Conservation (phyloP, 2,888 invertebrate genomes). For the Chromoteleia sp. region DNA sequence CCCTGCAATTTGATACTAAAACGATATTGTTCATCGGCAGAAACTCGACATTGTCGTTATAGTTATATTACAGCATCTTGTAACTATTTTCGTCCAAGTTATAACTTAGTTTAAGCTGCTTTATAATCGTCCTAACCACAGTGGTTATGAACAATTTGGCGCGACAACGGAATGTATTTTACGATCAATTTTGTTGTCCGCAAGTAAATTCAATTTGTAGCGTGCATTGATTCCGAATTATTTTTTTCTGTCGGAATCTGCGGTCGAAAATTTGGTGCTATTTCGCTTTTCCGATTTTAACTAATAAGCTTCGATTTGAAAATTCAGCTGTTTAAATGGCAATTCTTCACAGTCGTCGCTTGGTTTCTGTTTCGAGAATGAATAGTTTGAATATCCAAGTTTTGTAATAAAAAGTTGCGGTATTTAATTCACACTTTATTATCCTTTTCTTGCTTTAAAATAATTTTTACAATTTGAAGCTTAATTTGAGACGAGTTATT, state of each 20-base stretch:
- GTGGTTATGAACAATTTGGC: constrained; percentile 65
- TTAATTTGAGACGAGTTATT: constrained; percentile 1
- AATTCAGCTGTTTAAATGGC: too few species aligned
- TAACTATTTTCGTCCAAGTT: constrained; percentile 60
- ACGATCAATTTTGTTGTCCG: constrained; percentile 51
- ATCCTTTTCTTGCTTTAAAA: neutral
- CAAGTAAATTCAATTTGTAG: constrained; percentile 58
- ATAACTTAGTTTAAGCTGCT: constrained; percentile 64
- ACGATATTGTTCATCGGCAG: constrained; percentile 55
- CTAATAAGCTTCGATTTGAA: constrained; percentile 19
- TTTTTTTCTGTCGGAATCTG: constrained; percentile 33
- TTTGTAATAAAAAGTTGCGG: too few species aligned
- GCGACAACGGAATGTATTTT: constrained; percentile 60
- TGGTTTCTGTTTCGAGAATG: too few species aligned
- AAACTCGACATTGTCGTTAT: constrained; percentile 37
- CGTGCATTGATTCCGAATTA: constrained; percentile 30
- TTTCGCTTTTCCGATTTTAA: constrained; percentile 6
- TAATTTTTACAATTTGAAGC: neutral
- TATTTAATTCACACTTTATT: too few species aligned
- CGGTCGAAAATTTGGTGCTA: constrained; percentile 19
- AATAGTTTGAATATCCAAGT: too few species aligned
- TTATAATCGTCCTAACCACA: constrained; percentile 61
- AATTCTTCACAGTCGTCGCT: too few species aligned
- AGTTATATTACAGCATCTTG: constrained; percentile 44
- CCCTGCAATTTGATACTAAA: constrained; percentile 28